These are phyloP conservation scores for Pelvicachromis taeniatus DNA, from an alignment of 2,113 vertebrate species.

Conservation along the genomic window DNA sequence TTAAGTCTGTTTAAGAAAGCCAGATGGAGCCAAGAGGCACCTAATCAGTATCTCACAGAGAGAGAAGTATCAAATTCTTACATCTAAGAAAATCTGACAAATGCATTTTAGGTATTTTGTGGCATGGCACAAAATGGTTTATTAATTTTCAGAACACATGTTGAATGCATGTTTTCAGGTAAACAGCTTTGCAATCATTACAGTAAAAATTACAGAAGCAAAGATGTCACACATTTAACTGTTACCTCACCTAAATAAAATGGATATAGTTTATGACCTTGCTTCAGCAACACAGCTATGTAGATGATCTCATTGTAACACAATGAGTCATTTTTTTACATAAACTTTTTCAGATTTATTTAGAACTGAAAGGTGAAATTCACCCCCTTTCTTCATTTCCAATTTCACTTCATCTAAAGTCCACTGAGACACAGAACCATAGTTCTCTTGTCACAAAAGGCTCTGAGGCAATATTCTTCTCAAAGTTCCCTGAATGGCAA, in stretches of 20 bases:
- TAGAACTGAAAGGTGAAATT: background rate
- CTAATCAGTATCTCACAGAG: background rate
- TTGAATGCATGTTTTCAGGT: background rate
- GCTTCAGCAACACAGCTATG: background rate
- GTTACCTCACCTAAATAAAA: background rate
- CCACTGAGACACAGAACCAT: slow-evolving; percentile 4
- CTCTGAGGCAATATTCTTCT: slow-evolving; percentile 48
- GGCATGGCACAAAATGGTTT: background rate
- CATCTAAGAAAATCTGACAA: background rate
- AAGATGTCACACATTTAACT: background rate
- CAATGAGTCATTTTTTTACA: background rate
- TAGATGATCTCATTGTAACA: background rate
- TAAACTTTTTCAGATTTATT: background rate
- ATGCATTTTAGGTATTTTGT: background rate
- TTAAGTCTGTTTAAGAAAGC: background rate
- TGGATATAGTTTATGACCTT: background rate
- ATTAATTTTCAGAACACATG: background rate
- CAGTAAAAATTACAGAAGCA: background rate
- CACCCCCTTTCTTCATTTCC: background rate
- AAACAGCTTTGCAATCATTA: background rate
- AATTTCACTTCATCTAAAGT: slow-evolving; percentile 18
- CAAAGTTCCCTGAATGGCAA: slow-evolving; percentile 11
- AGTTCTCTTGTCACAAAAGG: slow-evolving; percentile 42
- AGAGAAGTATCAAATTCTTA: background rate
- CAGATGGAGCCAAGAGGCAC: background rate